Evolutionary conservation across 2,113 vertebrate genomes (phyloP).

Genomic region (Oreochromis tanganicae): DNA sequence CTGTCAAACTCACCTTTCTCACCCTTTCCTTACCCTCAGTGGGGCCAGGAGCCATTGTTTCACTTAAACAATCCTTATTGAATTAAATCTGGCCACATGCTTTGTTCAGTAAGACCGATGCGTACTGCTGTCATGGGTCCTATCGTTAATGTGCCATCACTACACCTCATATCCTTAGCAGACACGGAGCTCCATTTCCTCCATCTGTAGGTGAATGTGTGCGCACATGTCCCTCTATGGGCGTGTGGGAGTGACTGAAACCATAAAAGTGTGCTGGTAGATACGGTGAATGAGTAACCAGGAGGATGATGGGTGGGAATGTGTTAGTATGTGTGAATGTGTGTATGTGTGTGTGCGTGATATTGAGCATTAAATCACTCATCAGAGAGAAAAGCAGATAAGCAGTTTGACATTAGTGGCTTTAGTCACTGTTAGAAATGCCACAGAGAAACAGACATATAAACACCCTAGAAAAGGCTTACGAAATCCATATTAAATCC

Average conservation of each 20-base stretch:
- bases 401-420: background rate
- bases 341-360: background rate
- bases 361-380: conserved; percentile 18
- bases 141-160: conserved; percentile 78
- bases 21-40: conserved; percentile 60
- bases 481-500: background rate
- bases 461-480: background rate
- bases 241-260: background rate
- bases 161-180: conserved; percentile 73
- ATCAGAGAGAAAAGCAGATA: background rate
- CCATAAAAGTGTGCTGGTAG: background rate
- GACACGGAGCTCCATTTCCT: conserved; percentile 72
- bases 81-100: conserved; percentile 51
- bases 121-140: conserved; percentile 67
- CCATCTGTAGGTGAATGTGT: conserved; percentile 54
- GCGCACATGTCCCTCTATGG: background rate
- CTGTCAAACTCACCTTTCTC: conserved; percentile 65
- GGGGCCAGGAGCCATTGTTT: conserved; percentile 65
- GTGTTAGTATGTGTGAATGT: background rate
- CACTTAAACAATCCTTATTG: conserved; percentile 72
- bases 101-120: conserved; percentile 55
- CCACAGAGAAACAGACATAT: background rate
- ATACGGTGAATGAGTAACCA: conserved; percentile 4
- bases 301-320: background rate
- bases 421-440: conserved; percentile 1